A percentile compares a stretch with the other conserved stretches of the same genome.
Evolutionary conservation across 2,888 invertebrate genomes (phyloP).

Genomic region (Andrena praecox): DNA sequence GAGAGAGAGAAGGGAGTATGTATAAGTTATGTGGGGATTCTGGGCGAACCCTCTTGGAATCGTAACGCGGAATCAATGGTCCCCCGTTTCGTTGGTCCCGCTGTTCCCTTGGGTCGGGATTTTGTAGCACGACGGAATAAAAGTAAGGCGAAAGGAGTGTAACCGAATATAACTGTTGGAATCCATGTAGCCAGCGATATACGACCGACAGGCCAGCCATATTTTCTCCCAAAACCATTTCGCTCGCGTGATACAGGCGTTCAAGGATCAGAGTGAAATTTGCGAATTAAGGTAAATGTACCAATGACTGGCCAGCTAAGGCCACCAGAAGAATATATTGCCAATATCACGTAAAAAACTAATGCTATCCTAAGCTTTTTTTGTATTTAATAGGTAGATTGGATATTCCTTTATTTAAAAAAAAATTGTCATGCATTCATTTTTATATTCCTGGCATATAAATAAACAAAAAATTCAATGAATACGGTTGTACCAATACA

Average conservation of each 20-base stretch:
- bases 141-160: not conserved
- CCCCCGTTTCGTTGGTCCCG: not conserved
- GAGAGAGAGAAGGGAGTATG: not conserved
- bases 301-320: too few relatives aligned
- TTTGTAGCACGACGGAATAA: not conserved
- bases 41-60: constrained; percentile 34
- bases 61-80: constrained; percentile 50
- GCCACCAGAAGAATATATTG: too few relatives aligned
- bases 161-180: constrained; percentile 22
- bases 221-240: constrained; percentile 3
- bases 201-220: not conserved
- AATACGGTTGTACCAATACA: too few relatives aligned
- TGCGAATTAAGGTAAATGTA: too few relatives aligned
- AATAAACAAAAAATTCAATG: too few relatives aligned
- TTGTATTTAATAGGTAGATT: too few relatives aligned
- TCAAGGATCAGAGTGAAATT: not conserved
- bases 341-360: too few relatives aligned
- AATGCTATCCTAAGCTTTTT: too few relatives aligned
- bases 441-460: too few relatives aligned
- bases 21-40: constrained; percentile 41
- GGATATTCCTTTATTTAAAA: too few relatives aligned
- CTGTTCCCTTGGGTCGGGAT: not conserved
- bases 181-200: not conserved
- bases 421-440: too few relatives aligned
- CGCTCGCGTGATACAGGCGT: not conserved